A percentile compares a stretch with the other conserved stretches of the same genome.
Conservation (phyloP, 2,797 vertebrate species). For the Syngnathus rostellatus region DNA sequence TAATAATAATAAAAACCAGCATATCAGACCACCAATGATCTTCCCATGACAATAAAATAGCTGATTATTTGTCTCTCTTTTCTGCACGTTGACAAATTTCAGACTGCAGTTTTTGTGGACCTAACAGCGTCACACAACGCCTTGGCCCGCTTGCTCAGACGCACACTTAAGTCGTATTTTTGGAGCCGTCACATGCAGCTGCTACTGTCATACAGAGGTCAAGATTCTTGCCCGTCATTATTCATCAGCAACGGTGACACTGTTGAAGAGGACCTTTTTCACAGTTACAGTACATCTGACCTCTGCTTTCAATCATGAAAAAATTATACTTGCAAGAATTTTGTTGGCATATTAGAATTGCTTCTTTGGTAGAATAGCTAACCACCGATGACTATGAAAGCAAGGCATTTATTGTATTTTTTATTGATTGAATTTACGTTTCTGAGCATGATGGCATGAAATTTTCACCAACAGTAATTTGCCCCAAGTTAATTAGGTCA, state of each 20-base stretch:
- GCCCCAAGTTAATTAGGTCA: neutral
- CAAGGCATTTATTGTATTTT: too few relatives aligned
- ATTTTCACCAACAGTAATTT: neutral
- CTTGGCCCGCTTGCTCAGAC: slow-evolving; percentile 10
- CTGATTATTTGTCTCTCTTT: neutral
- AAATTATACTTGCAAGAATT: neutral
- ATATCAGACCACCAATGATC: neutral
- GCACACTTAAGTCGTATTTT: slow-evolving; percentile 16
- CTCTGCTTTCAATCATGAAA: neutral
- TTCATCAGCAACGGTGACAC: slow-evolving; percentile 12
- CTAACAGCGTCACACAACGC: slow-evolving; percentile 29
- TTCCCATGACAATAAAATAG: neutral
- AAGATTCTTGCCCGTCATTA: neutral
- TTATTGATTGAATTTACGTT: too few relatives aligned
- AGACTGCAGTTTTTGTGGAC: slow-evolving; percentile 2
- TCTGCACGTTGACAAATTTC: neutral
- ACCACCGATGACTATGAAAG: too few relatives aligned
- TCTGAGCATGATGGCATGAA: too few relatives aligned
- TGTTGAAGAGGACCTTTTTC: slow-evolving; percentile 5
- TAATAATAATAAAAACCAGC: too few relatives aligned
- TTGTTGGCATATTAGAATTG: neutral
- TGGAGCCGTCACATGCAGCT: slow-evolving; percentile 23
- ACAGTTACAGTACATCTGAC: neutral
- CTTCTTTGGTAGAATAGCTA: neutral
- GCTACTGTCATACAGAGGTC: slow-evolving; percentile 14